Evolutionary conservation across 2,797 vertebrate genomes (phyloP).

Genomic region (Sylvilagus floridanus): DNA sequence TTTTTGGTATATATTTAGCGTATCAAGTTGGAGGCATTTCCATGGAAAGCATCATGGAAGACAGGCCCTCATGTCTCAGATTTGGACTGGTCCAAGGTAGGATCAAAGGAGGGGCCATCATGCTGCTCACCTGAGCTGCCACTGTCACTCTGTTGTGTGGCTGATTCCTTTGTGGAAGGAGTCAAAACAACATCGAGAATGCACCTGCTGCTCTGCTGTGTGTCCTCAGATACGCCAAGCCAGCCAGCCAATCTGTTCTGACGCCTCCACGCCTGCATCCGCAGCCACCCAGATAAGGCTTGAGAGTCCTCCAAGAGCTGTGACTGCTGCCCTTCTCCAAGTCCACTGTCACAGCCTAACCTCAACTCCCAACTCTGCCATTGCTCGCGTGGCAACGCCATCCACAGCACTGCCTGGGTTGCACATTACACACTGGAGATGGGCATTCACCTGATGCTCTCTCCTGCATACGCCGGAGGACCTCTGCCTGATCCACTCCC

Average conservation of each 20-base stretch:
- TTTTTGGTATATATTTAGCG: conserved; percentile 78
- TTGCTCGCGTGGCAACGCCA: background rate
- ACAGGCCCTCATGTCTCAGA: conserved; percentile 84
- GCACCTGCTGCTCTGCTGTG: background rate
- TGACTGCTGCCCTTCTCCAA: background rate
- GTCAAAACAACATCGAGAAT: background rate
- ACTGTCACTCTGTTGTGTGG: conserved; percentile 72
- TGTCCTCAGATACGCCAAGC: conserved; percentile 64
- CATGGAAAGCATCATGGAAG: conserved; percentile 81
- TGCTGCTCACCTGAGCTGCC: conserved; percentile 82
- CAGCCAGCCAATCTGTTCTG: conserved; percentile 66
- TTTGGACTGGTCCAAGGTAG: conserved; percentile 83
- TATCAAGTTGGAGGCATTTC: conserved; percentile 79
- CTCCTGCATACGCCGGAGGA: too few relatives aligned
- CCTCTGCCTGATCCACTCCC: background rate
- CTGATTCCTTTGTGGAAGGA: conserved; percentile 68
- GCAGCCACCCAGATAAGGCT: background rate
- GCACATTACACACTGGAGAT: too few relatives aligned
- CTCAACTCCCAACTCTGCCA: background rate
- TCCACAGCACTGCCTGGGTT: too few relatives aligned
- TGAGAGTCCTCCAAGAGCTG: background rate
- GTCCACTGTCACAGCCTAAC: background rate
- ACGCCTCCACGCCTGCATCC: background rate
- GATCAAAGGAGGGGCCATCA: conserved; percentile 83
- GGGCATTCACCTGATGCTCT: background rate